Percentiles rank a stretch among this genome's conserved stretches.
Evolutionary conservation across 2,888 invertebrate species (phyloP).

Genomic region (Diarsia dahlii): DNA sequence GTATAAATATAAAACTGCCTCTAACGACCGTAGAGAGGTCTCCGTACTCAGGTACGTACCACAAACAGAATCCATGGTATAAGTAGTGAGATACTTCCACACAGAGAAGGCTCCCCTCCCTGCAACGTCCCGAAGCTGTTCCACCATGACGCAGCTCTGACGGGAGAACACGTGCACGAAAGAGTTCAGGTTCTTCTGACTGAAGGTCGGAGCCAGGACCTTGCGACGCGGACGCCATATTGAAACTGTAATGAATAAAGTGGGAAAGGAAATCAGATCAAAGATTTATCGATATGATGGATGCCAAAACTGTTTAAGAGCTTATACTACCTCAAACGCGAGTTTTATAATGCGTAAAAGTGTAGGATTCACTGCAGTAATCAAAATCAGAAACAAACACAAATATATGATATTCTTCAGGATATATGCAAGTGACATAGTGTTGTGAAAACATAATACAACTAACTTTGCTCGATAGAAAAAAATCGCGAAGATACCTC

Average conservation of each 20-base stretch:
- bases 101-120: slow-evolving; percentile 35
- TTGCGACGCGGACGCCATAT: slow-evolving; percentile 78
- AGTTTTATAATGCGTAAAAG: too few relatives aligned
- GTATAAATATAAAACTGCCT: background rate
- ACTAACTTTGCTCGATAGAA: too few relatives aligned
- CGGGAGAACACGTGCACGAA: slow-evolving; percentile 69
- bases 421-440: too few relatives aligned
- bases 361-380: too few relatives aligned
- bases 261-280: too few relatives aligned
- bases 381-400: too few relatives aligned
- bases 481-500: too few relatives aligned
- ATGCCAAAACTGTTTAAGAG: too few relatives aligned
- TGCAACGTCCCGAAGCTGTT: slow-evolving; percentile 17
- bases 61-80: slow-evolving; percentile 44
- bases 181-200: slow-evolving; percentile 68
- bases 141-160: slow-evolving; percentile 63
- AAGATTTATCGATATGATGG: too few relatives aligned
- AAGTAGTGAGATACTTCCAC: slow-evolving; percentile 40
- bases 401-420: too few relatives aligned
- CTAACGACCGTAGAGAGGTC: background rate
- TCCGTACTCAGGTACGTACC: slow-evolving; percentile 19
- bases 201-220: slow-evolving; percentile 70
- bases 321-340: too few relatives aligned
- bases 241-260: slow-evolving; percentile 60
- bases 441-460: too few relatives aligned